Evolutionary conservation across 2,113 vertebrate species (phyloP), one percentile per base, ranked within the genome.

Genomic region (Dasyprocta punctata): DNA sequence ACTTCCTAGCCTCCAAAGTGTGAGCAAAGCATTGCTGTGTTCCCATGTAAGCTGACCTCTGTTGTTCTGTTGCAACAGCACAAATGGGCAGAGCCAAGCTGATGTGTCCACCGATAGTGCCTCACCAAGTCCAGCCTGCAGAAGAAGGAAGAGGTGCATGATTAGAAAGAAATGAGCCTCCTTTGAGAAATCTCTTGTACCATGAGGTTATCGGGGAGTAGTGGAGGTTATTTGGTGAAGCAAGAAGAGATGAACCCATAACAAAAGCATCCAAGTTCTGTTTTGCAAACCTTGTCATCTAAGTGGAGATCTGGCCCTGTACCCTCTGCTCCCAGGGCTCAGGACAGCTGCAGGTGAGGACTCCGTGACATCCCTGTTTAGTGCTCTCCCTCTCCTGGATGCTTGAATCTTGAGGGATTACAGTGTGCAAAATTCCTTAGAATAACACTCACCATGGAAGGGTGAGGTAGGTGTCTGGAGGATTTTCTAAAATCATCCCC

Each of bases 371-470:
- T 0, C 16, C 13, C 3, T 22, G 3, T 4, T 60, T 17, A 1
- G 0, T 26, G 19, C 28, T 33, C 0, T 3, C 2, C 6, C 0
- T 28, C 4, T 81, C 30, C 20, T 3, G 26, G 4, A 33, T 0
- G 10, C 28, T 17, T 22, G 24, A 2, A 0, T 13, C 83, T 75
- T 80, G 16, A 24, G 10, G 5, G 20, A 14, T 52, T 30, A 19
- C 2, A 8, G 7, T 9, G 47, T 19, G 1, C 30, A 17, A 67
- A 30, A 41, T 73, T 67, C 41, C 63, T 52, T 38, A 9, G 4
- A 90, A 60, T 12, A 19, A 4, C 30, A 38, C 0, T 65, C 44
- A 4, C 49, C 28, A 1, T 4, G 2, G 19, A 22, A 36, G 16
- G 22, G 38, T 52, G 26, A 82, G 3, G 12, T 22, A 52, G 7